Evolutionary conservation across 2,888 invertebrate species (phyloP).

Genomic region (Elmis aenea): DNA sequence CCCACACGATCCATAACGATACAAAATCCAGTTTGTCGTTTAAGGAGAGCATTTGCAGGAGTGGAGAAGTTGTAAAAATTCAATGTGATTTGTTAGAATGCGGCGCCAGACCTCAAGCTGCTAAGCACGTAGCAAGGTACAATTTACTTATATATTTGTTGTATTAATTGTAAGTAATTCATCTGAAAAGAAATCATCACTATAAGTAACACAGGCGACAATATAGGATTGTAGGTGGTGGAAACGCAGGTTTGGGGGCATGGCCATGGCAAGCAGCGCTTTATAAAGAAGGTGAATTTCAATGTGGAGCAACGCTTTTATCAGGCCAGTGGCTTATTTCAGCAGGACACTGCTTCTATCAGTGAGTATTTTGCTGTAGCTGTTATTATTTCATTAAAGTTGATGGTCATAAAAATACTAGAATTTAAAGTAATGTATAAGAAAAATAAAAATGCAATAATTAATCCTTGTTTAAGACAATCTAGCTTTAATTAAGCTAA

Average conservation of each 20-base stretch:
- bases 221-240: conserved; percentile 75
- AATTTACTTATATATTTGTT: conserved; percentile 6
- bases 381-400: no score
- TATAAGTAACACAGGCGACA: conserved; percentile 34
- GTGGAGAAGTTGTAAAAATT: conserved; percentile 61
- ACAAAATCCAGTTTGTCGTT: conserved; percentile 62
- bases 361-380: no score
- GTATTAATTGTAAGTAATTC: conserved; percentile 2
- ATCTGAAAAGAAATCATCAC: conserved; percentile 7
- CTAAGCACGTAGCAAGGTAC: conserved; percentile 65
- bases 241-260: conserved; percentile 68
- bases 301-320: conserved; percentile 74
- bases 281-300: conserved; percentile 79
- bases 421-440: no score
- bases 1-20: conserved; percentile 52
- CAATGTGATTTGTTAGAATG: conserved; percentile 66
- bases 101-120: conserved; percentile 63
- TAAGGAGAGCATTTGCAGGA: conserved; percentile 57
- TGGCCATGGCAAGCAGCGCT: conserved; percentile 87
- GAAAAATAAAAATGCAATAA: no score
- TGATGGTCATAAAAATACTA: no score
- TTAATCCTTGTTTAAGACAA: conserved; percentile 6
- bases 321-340: conserved; percentile 69
- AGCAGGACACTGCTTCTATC: conserved; percentile 77
- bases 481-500: no score